Percentiles rank a stretch among this genome's conserved stretches.
Evolutionary conservation across 1,140 invertebrate genomes (phyloP).

Genomic region (Zaprionus inermis): DNA sequence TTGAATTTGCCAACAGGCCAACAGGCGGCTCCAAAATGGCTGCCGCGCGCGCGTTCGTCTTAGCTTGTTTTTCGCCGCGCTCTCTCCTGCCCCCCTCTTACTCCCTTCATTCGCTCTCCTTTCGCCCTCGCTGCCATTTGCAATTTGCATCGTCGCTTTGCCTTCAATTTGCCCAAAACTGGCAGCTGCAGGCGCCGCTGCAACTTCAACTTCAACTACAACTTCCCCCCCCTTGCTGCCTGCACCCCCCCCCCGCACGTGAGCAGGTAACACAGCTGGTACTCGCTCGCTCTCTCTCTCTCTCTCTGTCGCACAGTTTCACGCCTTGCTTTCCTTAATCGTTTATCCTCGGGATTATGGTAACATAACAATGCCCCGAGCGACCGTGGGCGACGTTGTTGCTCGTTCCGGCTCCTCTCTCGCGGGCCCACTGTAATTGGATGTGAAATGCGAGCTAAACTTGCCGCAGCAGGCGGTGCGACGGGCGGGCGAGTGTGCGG

Average conservation of each 20-base stretch:
- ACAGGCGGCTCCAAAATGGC: constrained; percentile 63
- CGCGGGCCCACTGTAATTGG: constrained; percentile 61
- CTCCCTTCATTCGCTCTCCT: constrained; percentile 12
- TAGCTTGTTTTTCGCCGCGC: constrained; percentile 2
- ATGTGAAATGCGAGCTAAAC: constrained; percentile 51
- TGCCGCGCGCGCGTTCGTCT: not conserved
- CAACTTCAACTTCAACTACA: constrained; percentile 58
- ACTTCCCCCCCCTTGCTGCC: constrained; percentile 11
- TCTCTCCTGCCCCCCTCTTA: constrained; percentile 3
- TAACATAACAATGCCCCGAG: constrained; percentile 75
- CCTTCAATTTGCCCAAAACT: constrained; percentile 55
- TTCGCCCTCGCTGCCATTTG: constrained; percentile 22
- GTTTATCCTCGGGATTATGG: constrained; percentile 60
- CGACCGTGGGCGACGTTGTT: constrained; percentile 44
- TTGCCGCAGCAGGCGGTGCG: constrained; percentile 29
- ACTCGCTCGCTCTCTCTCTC: constrained; percentile 5
- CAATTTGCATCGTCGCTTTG: constrained; percentile 66
- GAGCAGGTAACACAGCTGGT: constrained; percentile 31
- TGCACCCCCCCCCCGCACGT: constrained; percentile 6
- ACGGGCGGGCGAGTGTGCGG: not conserved
- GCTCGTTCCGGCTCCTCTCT: constrained; percentile 31
- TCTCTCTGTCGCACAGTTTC: constrained; percentile 48
- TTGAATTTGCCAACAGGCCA: constrained; percentile 76
- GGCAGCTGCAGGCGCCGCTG: constrained; percentile 58
- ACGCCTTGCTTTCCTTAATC: constrained; percentile 73